Base-by-base conservation (phyloP, 2,888 invertebrate genomes). In the Amphipoea oculea region DNA sequence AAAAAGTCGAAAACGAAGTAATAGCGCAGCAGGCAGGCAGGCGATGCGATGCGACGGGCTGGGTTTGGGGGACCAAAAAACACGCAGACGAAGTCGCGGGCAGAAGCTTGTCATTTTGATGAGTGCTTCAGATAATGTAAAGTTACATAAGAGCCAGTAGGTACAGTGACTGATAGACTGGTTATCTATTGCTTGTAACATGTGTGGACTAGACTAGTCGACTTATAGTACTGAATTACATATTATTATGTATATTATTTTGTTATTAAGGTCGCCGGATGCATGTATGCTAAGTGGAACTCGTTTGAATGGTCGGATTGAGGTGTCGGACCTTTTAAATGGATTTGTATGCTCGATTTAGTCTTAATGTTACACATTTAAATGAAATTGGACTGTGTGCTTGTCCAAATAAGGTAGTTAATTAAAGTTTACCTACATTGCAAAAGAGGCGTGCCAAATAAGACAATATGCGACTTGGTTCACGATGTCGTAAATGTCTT, bases 201-300 rank as follows among this genome's bases (percentile, higher is more conserved):
- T 86, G 74, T 82, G 79, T 83, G 86, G 70, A 45, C 45, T 45
- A 40, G 40, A 78, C 73, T 76, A 78, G 76, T 65, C 74, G 54
- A 73, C 66, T 76, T 81, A 83, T 77, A 87, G 85, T 81, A 78
- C 83, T 90, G 89, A 90, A 89, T 90, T 74, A 40, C 40, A 40
- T 40, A n/a, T n/a, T n/a, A n/a, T n/a, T n/a, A n/a, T n/a, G n/a
- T n/a, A 86, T 90, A 89, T 90, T 89, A 92, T 92, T 89, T 89
- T 84, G 87, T 78, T 93, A 93, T 92, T 93, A 93, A 93, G 94
- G 93, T 89, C 94, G 87, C 92, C 95, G 94, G 94, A 94, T 94
- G 91, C 92, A 85, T 92, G 90, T 88, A 87, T 91, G 90, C 85
- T 92, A 93, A 93, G 90, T 94, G 85, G 92, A 92, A 89, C 92